Conservation (phyloP, 1,140 invertebrate genomes). For the Formica selysi region DNA sequence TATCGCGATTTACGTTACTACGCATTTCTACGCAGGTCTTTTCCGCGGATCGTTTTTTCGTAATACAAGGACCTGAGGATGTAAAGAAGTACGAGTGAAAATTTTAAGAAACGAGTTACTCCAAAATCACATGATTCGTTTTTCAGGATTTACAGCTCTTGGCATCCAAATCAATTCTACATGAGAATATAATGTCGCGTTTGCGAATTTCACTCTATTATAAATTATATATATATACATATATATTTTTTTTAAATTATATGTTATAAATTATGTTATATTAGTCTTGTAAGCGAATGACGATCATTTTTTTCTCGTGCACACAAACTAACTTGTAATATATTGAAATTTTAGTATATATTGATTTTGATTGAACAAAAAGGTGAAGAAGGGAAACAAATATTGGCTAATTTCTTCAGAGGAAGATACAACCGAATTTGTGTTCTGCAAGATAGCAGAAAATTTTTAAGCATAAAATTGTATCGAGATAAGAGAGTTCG, state of each 20-base stretch:
- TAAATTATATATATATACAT: neutral
- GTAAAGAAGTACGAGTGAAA: neutral
- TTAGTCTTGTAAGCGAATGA: neutral
- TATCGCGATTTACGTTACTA: constrained; percentile 55
- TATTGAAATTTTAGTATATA: neutral
- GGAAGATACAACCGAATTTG: neutral
- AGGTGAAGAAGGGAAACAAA: neutral
- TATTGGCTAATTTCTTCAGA: neutral
- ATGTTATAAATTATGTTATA: too few species aligned
- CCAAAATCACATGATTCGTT: neutral
- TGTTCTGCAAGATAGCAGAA: neutral
- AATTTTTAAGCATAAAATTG: neutral
- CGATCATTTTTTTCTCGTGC: neutral
- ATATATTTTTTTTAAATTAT: too few species aligned
- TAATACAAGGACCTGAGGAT: neutral
- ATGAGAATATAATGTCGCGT: neutral
- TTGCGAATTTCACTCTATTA: neutral
- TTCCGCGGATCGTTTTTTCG: constrained; percentile 41
- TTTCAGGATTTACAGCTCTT: neutral
- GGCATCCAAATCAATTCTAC: neutral
- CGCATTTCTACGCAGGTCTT: constrained; percentile 10
- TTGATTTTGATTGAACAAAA: neutral
- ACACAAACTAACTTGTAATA: too few species aligned
- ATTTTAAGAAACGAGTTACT: neutral
- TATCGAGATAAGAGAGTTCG: neutral